These are phyloP conservation scores for Lochmaea capreae DNA, from an alignment of 2,888 invertebrate genomes.

Conservation along the genomic window DNA sequence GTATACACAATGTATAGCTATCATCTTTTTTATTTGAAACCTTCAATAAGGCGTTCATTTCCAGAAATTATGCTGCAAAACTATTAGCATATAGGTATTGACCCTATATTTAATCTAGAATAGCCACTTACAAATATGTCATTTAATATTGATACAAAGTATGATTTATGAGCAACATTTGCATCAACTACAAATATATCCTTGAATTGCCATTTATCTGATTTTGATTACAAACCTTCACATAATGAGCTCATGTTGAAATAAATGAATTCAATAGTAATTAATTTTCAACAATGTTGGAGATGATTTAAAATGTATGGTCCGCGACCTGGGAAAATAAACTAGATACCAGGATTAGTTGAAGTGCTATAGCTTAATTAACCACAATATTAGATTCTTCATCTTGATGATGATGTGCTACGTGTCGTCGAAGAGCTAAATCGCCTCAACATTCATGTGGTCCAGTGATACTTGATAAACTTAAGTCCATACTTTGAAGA, in stretches of 20 bases:
- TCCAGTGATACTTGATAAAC: too few species aligned
- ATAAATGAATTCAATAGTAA: background rate
- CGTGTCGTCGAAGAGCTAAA: too few species aligned
- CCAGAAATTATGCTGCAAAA: background rate
- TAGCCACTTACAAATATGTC: conserved; percentile 34
- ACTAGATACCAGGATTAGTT: too few species aligned
- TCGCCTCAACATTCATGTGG: too few species aligned
- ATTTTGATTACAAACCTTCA: conserved; percentile 17
- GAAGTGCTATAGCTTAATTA: too few species aligned
- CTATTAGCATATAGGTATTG: conserved; percentile 26
- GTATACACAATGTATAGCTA: too few species aligned
- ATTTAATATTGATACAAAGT: conserved; percentile 42
- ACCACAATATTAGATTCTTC: too few species aligned
- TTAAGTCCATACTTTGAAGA: too few species aligned
- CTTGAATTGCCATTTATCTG: conserved; percentile 22
- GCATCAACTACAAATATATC: conserved; percentile 38
- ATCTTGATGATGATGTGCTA: too few species aligned
- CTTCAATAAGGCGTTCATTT: background rate
- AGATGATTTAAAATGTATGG: too few species aligned
- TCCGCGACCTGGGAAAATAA: too few species aligned
- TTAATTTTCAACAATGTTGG: background rate
- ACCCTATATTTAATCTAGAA: conserved; percentile 12
- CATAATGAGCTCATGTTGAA: conserved; percentile 5
- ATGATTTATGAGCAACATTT: conserved; percentile 33
- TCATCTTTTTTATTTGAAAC: too few species aligned